Evolutionary conservation across 1,140 invertebrate genomes (phyloP), one percentile per base, ranked within the genome.

Genomic region (Bombyx mandarina): DNA sequence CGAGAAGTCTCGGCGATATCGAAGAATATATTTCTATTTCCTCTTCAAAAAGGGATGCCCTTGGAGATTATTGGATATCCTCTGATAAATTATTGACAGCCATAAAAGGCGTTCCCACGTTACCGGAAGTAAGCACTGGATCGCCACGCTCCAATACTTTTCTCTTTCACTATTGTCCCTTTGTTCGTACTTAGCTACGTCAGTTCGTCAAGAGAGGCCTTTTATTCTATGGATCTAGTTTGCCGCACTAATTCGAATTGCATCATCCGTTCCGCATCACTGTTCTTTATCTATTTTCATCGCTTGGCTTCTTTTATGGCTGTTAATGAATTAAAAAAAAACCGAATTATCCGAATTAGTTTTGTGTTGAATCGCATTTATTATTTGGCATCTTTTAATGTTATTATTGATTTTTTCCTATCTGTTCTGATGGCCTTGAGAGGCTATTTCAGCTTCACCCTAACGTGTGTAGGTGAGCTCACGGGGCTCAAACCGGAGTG

Each of bases 51-150:
- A 47, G 10, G 46, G 7, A 47, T 47, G 46, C 46, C 1, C 46
- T 35, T 35, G 26, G 26, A 35, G 26, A 35, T 35, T 35, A 35
- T 35, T 35, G 26, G 26, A 35, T 35, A 35, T 51, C 26, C 10
- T 51, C 42, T 6, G 9, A 44, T 56, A 66, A 65, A 71, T 73
- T 71, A 77, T 80, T 61, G 63, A 73, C 62, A 64, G 62, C 60
- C 66, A 71, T 76, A 70, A 73, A 73, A 74, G 73, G 69, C 66
- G 71, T 86, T 86, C 80, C 77, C 80, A 83, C 82, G 79, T 79
- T 69, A 67, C 71, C 71, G 77, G 79, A 85, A 82, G 67, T 67
- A 54, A 67, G 70, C 62, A 64, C 66, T 74, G 67, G 71, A 79
- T 73, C 65, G 78, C 74, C 77, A 79, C 78, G 82, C 79, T 82